These are phyloP conservation scores for Hylomyscus alleni DNA, from an alignment of 2,797 vertebrate species.

Conservation along the genomic window DNA sequence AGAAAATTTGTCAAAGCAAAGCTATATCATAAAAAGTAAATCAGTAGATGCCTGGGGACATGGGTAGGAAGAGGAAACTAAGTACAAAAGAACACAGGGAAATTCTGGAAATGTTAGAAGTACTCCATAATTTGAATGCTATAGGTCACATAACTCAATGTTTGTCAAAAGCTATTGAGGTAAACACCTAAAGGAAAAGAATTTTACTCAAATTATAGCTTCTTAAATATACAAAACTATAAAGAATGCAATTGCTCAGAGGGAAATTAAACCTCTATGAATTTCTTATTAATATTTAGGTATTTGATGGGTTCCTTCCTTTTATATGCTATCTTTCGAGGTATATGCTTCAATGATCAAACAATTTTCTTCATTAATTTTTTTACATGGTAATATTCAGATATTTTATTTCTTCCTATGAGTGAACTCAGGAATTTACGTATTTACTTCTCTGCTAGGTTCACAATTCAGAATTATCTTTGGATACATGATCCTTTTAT, in stretches of 20 bases:
- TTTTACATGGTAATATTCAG: constrained; percentile 54
- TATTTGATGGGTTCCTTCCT: constrained; percentile 26
- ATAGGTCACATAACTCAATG: constrained; percentile 33
- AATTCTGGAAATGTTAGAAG: constrained; percentile 1
- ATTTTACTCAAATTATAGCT: constrained; percentile 37
- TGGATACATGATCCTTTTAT: constrained; percentile 36
- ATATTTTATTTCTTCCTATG: constrained; percentile 55
- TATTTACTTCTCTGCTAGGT: constrained; percentile 47
- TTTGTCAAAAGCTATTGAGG: constrained; percentile 44
- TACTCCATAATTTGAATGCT: neutral
- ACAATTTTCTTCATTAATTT: constrained; percentile 72
- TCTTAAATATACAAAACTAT: constrained; percentile 52
- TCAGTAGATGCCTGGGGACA: neutral
- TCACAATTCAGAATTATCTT: constrained; percentile 61
- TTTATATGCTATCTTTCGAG: constrained; percentile 58
- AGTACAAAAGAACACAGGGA: constrained; percentile 7
- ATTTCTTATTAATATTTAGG: constrained; percentile 59
- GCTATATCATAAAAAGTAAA: constrained; percentile 29
- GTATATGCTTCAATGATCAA: constrained; percentile 53
- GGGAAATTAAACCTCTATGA: constrained; percentile 45
- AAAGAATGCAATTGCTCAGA: constrained; percentile 40
- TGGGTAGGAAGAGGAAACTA: neutral
- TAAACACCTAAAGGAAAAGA: constrained; percentile 21
- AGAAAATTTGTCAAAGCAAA: constrained; percentile 33
- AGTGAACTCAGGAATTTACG: constrained; percentile 52